Percentiles rank a stretch among this genome's conserved stretches.
phyloP scores from a whole-genome alignment of 2,113 vertebrate species.

The Apodemus sylvaticus region DNA sequence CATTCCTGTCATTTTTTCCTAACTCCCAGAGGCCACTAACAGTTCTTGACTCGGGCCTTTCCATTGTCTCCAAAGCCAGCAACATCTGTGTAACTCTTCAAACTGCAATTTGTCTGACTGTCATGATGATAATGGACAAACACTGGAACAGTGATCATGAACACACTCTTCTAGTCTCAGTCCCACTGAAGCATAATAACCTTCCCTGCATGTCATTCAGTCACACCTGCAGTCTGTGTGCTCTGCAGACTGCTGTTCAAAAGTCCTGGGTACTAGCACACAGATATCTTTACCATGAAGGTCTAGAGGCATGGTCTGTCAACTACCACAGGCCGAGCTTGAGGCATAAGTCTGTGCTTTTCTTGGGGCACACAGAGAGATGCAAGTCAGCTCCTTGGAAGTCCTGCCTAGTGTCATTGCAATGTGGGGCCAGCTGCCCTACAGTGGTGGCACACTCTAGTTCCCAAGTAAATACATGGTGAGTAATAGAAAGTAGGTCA shows the following conservation, averaged over 20 bases:
- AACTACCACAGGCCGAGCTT: background rate
- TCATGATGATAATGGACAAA: too few relatives aligned
- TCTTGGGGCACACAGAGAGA: background rate
- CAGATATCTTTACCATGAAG: background rate
- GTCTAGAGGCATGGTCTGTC: background rate
- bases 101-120: background rate
- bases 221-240: background rate
- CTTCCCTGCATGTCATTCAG: background rate
- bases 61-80: background rate
- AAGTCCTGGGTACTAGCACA: background rate
- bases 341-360: background rate
- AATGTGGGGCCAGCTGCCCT: background rate
- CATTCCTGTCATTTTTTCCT: background rate
- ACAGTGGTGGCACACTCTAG: background rate
- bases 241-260: background rate
- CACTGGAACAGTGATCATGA: too few relatives aligned
- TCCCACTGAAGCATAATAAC: background rate
- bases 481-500: too few relatives aligned
- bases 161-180: background rate
- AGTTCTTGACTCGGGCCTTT: background rate
- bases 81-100: too few relatives aligned
- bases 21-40: background rate
- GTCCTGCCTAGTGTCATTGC: background rate
- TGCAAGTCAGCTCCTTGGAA: background rate
- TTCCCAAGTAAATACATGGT: too few relatives aligned